Base-by-base conservation (phyloP, 1,140 invertebrate genomes). In the Thrips palmi region DNA sequence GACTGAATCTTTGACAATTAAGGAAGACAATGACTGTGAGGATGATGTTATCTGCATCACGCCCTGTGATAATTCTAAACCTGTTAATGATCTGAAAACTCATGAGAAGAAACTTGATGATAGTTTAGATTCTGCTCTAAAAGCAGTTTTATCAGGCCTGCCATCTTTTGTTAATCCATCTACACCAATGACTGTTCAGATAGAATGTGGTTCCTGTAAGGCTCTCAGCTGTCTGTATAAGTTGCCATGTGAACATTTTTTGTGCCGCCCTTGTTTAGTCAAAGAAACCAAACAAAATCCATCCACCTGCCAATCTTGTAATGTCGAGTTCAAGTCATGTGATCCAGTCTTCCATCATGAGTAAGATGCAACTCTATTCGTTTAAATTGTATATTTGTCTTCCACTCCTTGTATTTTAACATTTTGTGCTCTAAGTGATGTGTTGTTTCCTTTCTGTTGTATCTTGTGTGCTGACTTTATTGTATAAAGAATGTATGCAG, bases 211-310 rank as follows among this genome's bases (percentile, higher is more conserved):
- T 37, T 23, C 43, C 15, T 64, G 61, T 45, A 53, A 52, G 38
- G 21, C 24, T 11, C 39, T 49, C 33, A 49, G 39, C 37, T 47
- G 55, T 37, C 44, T 60, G 38, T 64, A 61, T 47, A 50, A 44
- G 43, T 45, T 64, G 8, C 60, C 61, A 25, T 64, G 61, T 42
- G 41, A 54, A 22, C 60, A 63, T 48, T 39, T 59, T 7, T 29
- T 59, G 24, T 64, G 62, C 44, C 53, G 58, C 33, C 12, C 3
- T 14, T 49, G 48, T 37, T 27, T 45, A 27, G 22, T 39, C 1
- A 22, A 15, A n/a, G 32, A 37, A 22, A 20, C 21, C 22, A 23
- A 42, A 41, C 2, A 32, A 20, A 21, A 39, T n/a, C n/a, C n/a
- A n/a, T n/a, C n/a, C n/a, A n/a, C n/a, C n/a, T n/a, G n/a, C n/a